Evolutionary conservation across 1,140 invertebrate genomes (phyloP).

Genomic region (Gonatopus flavifemur): DNA sequence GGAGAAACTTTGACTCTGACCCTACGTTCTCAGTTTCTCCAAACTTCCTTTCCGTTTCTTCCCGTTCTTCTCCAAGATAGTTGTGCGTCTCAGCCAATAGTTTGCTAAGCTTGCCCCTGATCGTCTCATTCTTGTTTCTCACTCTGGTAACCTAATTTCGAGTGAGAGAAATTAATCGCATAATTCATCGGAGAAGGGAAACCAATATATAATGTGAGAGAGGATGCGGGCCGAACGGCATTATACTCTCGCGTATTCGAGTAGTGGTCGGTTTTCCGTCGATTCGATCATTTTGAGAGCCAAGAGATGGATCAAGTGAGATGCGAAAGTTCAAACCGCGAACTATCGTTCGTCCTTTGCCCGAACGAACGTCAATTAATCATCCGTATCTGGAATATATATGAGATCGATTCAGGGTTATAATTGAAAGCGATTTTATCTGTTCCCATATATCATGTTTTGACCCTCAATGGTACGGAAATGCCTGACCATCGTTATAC

Average conservation of each 20-base stretch:
- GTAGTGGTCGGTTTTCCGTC: slow-evolving; percentile 14
- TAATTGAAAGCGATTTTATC: slow-evolving; percentile 12
- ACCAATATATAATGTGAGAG: slow-evolving; percentile 24
- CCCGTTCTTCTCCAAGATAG: too few species aligned
- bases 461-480: too few species aligned
- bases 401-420: slow-evolving; percentile 10
- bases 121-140: not conserved
- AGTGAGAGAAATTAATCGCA: slow-evolving; percentile 31
- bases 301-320: slow-evolving; percentile 11
- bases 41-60: slow-evolving; percentile 20
- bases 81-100: too few species aligned
- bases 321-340: slow-evolving; percentile 17
- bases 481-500: too few species aligned
- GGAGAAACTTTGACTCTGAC: not conserved
- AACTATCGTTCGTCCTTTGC: too few species aligned
- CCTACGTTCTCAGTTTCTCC: not conserved
- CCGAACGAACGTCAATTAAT: slow-evolving; percentile 19
- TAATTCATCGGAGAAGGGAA: slow-evolving; percentile 23
- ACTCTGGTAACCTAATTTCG: slow-evolving; percentile 32
- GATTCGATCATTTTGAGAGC: slow-evolving; percentile 16
- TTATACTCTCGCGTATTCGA: slow-evolving; percentile 21
- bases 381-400: slow-evolving; percentile 21
- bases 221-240: slow-evolving; percentile 21
- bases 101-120: not conserved
- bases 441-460: slow-evolving; percentile 16